Base-by-base conservation (phyloP, 2,113 vertebrate genomes). In the Oryzias woworae region DNA sequence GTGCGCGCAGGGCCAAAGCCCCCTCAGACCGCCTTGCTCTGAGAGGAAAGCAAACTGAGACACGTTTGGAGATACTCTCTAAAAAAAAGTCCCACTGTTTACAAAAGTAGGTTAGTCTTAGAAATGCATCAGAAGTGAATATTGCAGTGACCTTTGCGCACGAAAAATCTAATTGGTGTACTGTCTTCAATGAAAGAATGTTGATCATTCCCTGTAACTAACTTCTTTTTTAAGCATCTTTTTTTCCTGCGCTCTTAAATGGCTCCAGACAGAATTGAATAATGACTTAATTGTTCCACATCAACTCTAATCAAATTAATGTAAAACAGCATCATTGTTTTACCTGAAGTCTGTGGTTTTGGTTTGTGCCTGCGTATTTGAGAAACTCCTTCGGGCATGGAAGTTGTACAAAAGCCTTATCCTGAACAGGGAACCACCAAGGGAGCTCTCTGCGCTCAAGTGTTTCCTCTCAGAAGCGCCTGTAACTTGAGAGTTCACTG, bases 1-100 rank as follows among this genome's bases (percentile, higher is more conserved):
- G 84, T 84, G 78, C 73, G 77, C 75, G 54, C 69, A 16, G 82
- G 75, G 71, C 84, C 80, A 81, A 69, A 82, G 69, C 81, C 53
- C 65, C 78, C 68, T 68, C 26, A 60, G 77, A 51, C 70, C 64
- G 78, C 58, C 73, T 54, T 50, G 56, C 70, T 45, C 51, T 68
- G 67, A 52, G 74, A 69, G 69, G 50, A 71, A 68, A 60, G 55
- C 14, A 4, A 62, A 48, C 53, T 41, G 57, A 20, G 61, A 44
- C 24, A 7, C 5, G 44, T 59, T 58, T 66, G 52, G 49, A 68
- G 20, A 69, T 10, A 36, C 36, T 36, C 36, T 36, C 10, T 36
- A 12, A 36, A 36, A 28, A 28, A 20, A 20, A 20, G 26, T 28
- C 26, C 7, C 26, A 4, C 26, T 10, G 2, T 36, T 36, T 12